These are phyloP conservation scores for Eclectus roratus DNA, from an alignment of 2,113 vertebrate species.

Conservation along the genomic window DNA sequence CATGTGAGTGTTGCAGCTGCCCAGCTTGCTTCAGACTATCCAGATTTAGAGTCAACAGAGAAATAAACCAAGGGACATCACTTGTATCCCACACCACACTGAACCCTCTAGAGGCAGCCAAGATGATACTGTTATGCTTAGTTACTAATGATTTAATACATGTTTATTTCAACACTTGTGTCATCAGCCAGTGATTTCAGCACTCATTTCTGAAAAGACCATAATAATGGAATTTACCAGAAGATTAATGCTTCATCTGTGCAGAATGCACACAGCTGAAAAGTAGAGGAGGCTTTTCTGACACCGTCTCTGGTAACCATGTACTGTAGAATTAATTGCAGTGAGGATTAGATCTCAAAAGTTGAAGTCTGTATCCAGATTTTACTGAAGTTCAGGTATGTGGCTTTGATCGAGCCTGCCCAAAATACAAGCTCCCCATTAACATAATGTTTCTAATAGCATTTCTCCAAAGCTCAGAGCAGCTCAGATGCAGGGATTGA, in stretches of 20 bases:
- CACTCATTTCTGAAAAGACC: not conserved
- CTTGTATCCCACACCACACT: not conserved
- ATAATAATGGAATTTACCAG: not conserved
- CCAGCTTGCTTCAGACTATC: not conserved
- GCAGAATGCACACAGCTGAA: not conserved
- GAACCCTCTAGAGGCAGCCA: not conserved
- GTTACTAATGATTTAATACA: constrained; percentile 31
- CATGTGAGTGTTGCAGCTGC: not conserved
- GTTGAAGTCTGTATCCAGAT: not conserved
- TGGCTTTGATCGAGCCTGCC: not conserved
- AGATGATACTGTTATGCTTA: not conserved
- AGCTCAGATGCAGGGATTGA: not conserved
- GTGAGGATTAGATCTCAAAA: not conserved
- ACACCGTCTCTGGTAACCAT: not conserved
- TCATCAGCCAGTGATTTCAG: constrained; percentile 15
- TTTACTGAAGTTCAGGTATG: not conserved
- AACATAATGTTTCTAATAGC: not conserved
- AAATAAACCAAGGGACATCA: not conserved
- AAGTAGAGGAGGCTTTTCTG: not conserved
- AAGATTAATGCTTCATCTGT: not conserved
- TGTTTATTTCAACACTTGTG: constrained; percentile 36
- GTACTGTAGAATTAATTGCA: not conserved
- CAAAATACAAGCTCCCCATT: not conserved
- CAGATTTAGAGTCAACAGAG: constrained; percentile 12
- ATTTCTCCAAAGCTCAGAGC: not conserved